Evolutionary conservation across 2,888 invertebrate genomes (phyloP).

Genomic region (Caenorhabditis doughertyi): DNA sequence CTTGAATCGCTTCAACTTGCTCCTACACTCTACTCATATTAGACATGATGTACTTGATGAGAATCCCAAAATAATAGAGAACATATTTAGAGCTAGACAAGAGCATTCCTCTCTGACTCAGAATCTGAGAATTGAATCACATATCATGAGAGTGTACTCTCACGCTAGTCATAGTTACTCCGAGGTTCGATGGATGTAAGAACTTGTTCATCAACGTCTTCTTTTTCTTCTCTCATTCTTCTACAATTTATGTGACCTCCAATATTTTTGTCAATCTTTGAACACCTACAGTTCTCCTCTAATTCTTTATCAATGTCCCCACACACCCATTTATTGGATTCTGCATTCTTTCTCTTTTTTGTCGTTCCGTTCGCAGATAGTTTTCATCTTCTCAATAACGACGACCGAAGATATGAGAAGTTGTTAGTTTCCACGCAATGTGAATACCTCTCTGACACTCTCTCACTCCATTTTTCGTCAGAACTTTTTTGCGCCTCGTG

Average conservation of each 20-base stretch:
- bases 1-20: too few species aligned
- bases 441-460: neutral
- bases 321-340: constrained; percentile 26
- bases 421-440: constrained; percentile 24
- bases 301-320: constrained; percentile 1
- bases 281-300: constrained; percentile 35
- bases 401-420: constrained; percentile 12
- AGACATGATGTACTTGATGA: too few species aligned
- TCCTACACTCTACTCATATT: too few species aligned
- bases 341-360: constrained; percentile 17
- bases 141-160: too few species aligned
- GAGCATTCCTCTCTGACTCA: too few species aligned
- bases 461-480: constrained; percentile 26
- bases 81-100: too few species aligned
- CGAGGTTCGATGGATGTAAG: too few species aligned
- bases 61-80: too few species aligned
- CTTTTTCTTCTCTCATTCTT: neutral
- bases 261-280: constrained; percentile 28
- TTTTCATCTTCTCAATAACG: constrained; percentile 2
- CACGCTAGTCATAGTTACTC: too few species aligned
- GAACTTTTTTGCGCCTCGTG: constrained; percentile 53
- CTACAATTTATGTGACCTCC: constrained; percentile 6
- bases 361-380: constrained; percentile 3
- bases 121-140: too few species aligned
- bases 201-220: too few species aligned